Base-by-base conservation (phyloP, 1,140 invertebrate species). In the Sipha flava region DNA sequence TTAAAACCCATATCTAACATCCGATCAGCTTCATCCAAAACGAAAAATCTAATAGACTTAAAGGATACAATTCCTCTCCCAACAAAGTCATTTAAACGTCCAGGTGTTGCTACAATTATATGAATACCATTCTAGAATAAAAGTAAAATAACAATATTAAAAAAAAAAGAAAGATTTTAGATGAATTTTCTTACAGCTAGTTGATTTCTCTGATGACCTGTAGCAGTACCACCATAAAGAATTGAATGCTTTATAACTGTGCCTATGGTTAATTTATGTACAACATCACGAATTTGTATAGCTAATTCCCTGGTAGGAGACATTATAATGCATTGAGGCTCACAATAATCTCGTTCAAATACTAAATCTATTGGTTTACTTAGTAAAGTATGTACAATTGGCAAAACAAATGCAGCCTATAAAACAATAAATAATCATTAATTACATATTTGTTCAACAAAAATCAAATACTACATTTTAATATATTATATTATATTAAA, bases 1-100 rank as follows among this genome's bases (percentile, higher is more conserved):
- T 97, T 95, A 85, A 98, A 97, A 43, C 95, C 95, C 95, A 98
- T 97, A 84, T 98, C 96, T 80, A 98, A 86, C 96, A 98, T 98
- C 43, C 96, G 88, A 85, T 98, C 96, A 23, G 96, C 96, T 86
- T 98, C 96, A 85, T 98, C 96, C 77, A 98, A 86, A 14, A 98
- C 96, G 54, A 98, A 86, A 84, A 95, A 98, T 21, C 94, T 96
- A 83, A 93, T 94, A 37, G 94, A 88, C 43, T 90, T 88, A n/a
- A 98, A 86, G 85, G 94, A 96, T 0, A 95, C 96, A 34, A 92
- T 94, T 3, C 92, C 92, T 80, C 91, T 89, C 84, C 98, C 95
- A 1, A 99, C 87, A 85, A 98, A 98, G 88, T 99, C 97, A 85
- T 98, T 95, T 2, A 99, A 87, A 82, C 97, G 90, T 40, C 97